Evolutionary conservation across 2,888 invertebrate genomes (phyloP), one percentile per base, ranked within the genome.

Genomic region (Apamea epomidion): DNA sequence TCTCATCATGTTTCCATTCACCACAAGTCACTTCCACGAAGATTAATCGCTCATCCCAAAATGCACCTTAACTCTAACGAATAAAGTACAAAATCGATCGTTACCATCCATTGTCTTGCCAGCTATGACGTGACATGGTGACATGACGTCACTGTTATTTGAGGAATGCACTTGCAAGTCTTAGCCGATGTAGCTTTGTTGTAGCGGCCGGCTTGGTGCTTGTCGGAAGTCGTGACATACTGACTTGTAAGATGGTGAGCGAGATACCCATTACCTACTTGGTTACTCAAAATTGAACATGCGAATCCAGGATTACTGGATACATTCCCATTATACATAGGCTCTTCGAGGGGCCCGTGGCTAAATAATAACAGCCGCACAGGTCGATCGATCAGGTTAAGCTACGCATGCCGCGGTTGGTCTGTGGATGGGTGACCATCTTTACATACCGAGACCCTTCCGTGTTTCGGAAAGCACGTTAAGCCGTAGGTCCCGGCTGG

Each of bases 161-260:
- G 84, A 75, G 84, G 85, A 86, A 90, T 91, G 90, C 90, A 90
- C 89, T 90, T 81, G n/a, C 73, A 75, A 85, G 88, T 84, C 88
- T 88, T 82, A 80, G 90, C 88, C 89, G 92, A 91, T 87, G 82
- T 67, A 83, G 85, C 87, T 85, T 89, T 86, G 89, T 88, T 90
- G 84, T 87, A 74, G 74, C 65, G 83, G 79, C 72, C 37, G 70
- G 69, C 65, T 73, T 25, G 75, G 71, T 85, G 79, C 84, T 85
- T 78, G 80, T 81, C 74, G 62, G 80, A 81, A 67, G 18, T 81
- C n/a, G 82, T 70, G 80, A 88, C 78, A 87, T 58, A 88, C 82
- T 8, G 83, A 0, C 12, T 12, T 8, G 0, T 0, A 32, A n/a
- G 6, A 21, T 76, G 14, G 62, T 8, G 37, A 64, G 45, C 64